Conservation (phyloP, 53 echinoderm and acorn worm genomes). For the Patiria pectinifera region DNA sequence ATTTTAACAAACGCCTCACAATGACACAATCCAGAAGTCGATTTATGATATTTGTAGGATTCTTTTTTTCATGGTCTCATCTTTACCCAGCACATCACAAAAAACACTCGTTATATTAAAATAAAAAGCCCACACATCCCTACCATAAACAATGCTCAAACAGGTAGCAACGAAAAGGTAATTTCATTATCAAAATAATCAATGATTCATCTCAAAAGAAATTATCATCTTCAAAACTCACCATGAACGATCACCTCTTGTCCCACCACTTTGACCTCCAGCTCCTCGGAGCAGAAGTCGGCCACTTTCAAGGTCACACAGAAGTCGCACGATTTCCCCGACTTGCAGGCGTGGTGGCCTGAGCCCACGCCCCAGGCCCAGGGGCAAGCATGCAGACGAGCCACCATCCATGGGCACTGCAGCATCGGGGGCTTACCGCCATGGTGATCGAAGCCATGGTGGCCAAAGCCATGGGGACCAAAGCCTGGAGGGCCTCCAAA, state of each 20-base stretch:
- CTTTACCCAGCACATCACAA: too few species aligned
- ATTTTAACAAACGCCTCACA: not conserved
- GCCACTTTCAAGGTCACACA: conserved; percentile 71
- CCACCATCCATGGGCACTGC: conserved; percentile 17
- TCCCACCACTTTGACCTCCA: conserved; percentile 78
- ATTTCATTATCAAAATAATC: too few species aligned
- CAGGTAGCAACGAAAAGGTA: too few species aligned
- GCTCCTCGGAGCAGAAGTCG: conserved; percentile 66
- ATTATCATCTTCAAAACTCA: not conserved
- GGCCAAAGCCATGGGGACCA: not conserved
- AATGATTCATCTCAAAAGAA: too few species aligned
- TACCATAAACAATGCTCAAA: too few species aligned
- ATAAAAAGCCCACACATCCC: too few species aligned
- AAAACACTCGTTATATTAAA: too few species aligned
- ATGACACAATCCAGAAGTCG: too few species aligned
- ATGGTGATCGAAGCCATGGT: not conserved
- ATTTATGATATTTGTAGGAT: too few species aligned
- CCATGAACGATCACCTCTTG: conserved; percentile 68
- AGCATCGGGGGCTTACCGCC: not conserved
- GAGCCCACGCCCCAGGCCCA: conserved; percentile 31
- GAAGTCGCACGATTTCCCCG: conserved; percentile 46
- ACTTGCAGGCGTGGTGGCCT: conserved; percentile 5
- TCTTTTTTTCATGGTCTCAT: too few species aligned
- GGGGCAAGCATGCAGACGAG: conserved; percentile 25
- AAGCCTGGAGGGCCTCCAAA: not conserved